Evolutionary conservation across 2,797 vertebrate genomes (phyloP).

Genomic region (Bovichtus variegatus): DNA sequence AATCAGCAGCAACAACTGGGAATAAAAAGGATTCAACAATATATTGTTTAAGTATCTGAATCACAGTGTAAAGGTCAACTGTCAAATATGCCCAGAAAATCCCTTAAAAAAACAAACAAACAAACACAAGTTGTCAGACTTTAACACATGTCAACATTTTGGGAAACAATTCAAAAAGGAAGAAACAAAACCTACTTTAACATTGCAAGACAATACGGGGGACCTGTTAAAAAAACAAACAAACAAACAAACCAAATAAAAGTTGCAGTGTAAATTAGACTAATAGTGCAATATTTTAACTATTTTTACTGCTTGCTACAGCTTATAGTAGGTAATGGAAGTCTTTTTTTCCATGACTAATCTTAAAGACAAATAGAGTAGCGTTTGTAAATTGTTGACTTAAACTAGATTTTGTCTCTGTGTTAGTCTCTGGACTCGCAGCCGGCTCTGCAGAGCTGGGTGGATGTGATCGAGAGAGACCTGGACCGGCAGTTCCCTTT

Average conservation of each 20-base stretch:
- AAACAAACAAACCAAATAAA: too few species aligned
- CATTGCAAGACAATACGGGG: not conserved
- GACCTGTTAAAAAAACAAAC: too few species aligned
- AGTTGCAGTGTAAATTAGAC: not conserved
- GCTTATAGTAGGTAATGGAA: not conserved
- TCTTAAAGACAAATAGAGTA: not conserved
- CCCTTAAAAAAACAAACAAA: too few species aligned
- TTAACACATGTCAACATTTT: not conserved
- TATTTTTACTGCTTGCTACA: not conserved
- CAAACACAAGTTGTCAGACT: not conserved
- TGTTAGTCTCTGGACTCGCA: constrained; percentile 83
- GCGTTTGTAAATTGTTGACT: not conserved
- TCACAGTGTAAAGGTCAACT: not conserved
- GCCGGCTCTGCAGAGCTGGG: constrained; percentile 88
- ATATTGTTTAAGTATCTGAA: not conserved
- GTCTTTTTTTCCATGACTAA: not conserved
- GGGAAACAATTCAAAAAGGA: not conserved
- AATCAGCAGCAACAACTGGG: not conserved
- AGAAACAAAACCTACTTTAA: not conserved
- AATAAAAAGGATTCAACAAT: too few species aligned
- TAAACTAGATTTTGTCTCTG: not conserved
- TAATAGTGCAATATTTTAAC: not conserved
- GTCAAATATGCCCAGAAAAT: too few species aligned
- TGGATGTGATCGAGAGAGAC: constrained; percentile 91
- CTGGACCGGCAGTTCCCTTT: constrained; percentile 93